Evolutionary conservation across 2,113 vertebrate genomes (phyloP).

Genomic region (Aythya baeri): DNA sequence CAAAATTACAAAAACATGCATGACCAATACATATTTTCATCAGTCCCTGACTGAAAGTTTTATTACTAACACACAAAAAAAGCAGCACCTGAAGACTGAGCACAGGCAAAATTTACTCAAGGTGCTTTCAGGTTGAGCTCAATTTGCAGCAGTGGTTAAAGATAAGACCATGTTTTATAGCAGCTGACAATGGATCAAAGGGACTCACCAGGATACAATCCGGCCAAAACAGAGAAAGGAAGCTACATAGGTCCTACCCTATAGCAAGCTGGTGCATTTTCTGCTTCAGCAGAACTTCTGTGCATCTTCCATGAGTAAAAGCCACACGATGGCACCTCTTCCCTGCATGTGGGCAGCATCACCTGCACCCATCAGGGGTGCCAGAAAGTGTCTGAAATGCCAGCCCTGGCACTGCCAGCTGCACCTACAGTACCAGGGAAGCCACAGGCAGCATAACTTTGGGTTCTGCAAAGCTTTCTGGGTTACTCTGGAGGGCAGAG

Average conservation of each 20-base stretch:
- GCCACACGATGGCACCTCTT: neutral
- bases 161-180: neutral
- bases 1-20: neutral
- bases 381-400: neutral
- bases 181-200: neutral
- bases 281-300: neutral
- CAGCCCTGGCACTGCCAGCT: neutral
- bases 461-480: neutral
- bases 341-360: accelerated
- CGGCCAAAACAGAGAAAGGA: neutral
- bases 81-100: neutral
- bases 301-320: neutral
- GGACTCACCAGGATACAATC: neutral
- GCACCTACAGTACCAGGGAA: neutral
- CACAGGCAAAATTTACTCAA: neutral
- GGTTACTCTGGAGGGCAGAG: neutral
- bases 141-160: neutral
- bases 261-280: neutral
- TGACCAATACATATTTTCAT: neutral
- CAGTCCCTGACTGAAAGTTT: neutral
- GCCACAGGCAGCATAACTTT: neutral
- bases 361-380: neutral
- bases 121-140: neutral
- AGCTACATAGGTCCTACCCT: neutral
- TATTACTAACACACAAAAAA: neutral